Evolutionary conservation across 2,113 vertebrate genomes (phyloP), one percentile per base, ranked within the genome.

Genomic region (Micronycteris hirsuta): DNA sequence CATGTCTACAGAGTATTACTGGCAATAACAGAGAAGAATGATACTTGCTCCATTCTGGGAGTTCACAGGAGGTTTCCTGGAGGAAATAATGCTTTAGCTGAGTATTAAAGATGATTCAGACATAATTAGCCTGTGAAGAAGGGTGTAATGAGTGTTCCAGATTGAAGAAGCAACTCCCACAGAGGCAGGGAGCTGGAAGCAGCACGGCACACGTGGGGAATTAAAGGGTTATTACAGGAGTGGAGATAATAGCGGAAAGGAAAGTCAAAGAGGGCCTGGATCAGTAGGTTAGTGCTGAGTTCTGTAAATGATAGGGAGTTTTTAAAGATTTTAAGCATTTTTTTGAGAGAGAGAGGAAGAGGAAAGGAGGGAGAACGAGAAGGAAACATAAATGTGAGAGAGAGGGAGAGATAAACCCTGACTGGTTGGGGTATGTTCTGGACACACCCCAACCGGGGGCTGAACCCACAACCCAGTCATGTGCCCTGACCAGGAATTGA

Each of bases 91-190:
- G 85, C 86, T 77, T 92, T 54, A 90, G 74, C 71, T 92, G 54
- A 92, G 58, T 73, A 84, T 96, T 96, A 89, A 49, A 68, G 88
- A 97, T 97, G 97, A 97, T 84, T 97, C 96, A 97, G 84, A 90
- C 1, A 14, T 76, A 92, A 96, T 97, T 92, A 93, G 92, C 80
- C 20, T 89, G 49, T 87, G 70, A 84, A 81, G 94, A 93, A 89
- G 82, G 45, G 56, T 84, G 54, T 65, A 17, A 85, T 73, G 85
- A 82, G 15, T 89, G 70, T 45, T 93, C 45, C 84, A 76, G 65
- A 94, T 2, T 80, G 95, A 96, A 93, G 76, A 77, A 86, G 71
- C 74, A 90, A 78, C 45, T 92, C 65, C 78, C 7, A 0, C 86
- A 94, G 89, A 95, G 56, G 17, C 22, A 54, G 4, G 24, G 70